These are phyloP conservation scores for Hirtodrosophila duncani DNA, from an alignment of 2,888 invertebrate species.

Conservation along the genomic window DNA sequence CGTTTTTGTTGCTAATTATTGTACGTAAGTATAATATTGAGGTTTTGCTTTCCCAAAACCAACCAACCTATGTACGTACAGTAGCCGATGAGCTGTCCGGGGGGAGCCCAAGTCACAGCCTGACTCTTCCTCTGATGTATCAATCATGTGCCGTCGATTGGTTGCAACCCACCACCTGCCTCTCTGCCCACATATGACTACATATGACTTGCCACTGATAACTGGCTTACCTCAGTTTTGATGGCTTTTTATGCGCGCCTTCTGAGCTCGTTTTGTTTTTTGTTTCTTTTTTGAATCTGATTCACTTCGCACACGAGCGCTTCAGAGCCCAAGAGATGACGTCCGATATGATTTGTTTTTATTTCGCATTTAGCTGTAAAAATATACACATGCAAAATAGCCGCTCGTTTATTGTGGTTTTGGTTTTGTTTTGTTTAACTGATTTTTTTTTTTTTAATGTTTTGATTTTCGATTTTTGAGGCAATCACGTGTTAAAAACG, in stretches of 20 bases:
- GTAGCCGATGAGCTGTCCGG: conserved; percentile 12
- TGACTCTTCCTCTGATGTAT: conserved; percentile 21
- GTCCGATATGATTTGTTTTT: conserved; percentile 29
- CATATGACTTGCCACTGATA: too few species aligned
- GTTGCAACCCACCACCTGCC: background rate
- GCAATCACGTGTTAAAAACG: conserved; percentile 45
- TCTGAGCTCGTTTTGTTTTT: conserved; percentile 26
- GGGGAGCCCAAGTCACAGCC: conserved; percentile 23
- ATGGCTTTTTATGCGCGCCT: conserved; percentile 33
- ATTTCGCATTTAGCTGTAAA: conserved; percentile 39
- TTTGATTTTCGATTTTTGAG: conserved; percentile 24
- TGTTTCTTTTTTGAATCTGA: too few species aligned
- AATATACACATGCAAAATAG: conserved; percentile 68
- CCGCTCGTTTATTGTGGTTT: conserved; percentile 32
- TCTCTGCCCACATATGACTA: too few species aligned
- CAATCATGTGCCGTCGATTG: conserved; percentile 30
- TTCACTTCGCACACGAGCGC: conserved; percentile 31
- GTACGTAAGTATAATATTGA: conserved; percentile 54
- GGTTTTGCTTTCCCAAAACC: conserved; percentile 66
- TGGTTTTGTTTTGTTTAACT: conserved; percentile 16
- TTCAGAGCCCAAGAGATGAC: too few species aligned
- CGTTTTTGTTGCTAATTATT: conserved; percentile 64
- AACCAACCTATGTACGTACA: background rate
- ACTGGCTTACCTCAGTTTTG: too few species aligned
- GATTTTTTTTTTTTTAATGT: conserved; percentile 9